Conservation (phyloP, 2,888 invertebrate genomes). For the Leptopilina drosophilae region DNA sequence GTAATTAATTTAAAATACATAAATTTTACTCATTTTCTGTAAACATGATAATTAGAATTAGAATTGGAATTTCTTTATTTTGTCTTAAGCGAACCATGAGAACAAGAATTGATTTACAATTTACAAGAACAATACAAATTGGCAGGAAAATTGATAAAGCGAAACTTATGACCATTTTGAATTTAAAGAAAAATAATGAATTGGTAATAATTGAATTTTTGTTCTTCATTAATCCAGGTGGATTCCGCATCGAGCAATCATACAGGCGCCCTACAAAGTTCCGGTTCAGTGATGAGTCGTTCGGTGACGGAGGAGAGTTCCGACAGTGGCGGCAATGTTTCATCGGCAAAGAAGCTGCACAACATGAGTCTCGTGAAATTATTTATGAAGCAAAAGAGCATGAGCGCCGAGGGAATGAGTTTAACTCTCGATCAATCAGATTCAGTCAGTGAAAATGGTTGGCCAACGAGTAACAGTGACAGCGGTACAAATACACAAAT, state of each 20-base stretch:
- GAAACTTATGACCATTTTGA: too few relatives aligned
- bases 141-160: too few relatives aligned
- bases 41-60: too few relatives aligned
- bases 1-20: too few relatives aligned
- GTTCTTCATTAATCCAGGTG: slow-evolving; percentile 59
- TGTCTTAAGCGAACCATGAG: too few relatives aligned
- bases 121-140: too few relatives aligned
- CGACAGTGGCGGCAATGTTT: slow-evolving; percentile 68
- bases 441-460: slow-evolving; percentile 83
- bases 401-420: slow-evolving; percentile 86
- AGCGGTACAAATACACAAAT: slow-evolving; percentile 79
- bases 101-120: too few relatives aligned
- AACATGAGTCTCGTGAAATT: slow-evolving; percentile 90
- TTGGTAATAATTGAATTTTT: background rate
- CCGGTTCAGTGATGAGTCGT: slow-evolving; percentile 70
- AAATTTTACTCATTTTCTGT: too few relatives aligned
- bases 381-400: slow-evolving; percentile 93
- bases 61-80: too few relatives aligned
- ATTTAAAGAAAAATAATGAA: background rate
- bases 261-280: slow-evolving; percentile 67
- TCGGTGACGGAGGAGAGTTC: slow-evolving; percentile 73
- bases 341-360: slow-evolving; percentile 79
- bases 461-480: slow-evolving; percentile 84
- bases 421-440: slow-evolving; percentile 85
- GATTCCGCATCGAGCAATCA: slow-evolving; percentile 74